Conservation (phyloP, 2,797 vertebrate genomes). For the Galago senegalensis region DNA sequence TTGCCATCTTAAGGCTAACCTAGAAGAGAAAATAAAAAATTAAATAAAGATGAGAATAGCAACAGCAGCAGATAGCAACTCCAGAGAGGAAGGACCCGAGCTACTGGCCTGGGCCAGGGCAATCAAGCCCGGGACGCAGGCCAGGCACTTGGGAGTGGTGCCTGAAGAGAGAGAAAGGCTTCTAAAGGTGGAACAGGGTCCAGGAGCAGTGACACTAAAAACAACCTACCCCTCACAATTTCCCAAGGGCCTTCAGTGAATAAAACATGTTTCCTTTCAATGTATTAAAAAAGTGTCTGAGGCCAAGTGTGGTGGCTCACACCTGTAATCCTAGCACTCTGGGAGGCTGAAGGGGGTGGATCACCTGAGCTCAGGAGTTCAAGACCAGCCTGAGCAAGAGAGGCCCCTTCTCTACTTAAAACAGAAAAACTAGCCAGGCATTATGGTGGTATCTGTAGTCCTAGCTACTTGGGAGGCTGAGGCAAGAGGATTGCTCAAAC, state of each 20-base stretch:
- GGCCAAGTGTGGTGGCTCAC: no score
- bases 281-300: neutral
- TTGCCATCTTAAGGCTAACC: neutral
- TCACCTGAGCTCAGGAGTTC: no score
- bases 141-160: accelerated
- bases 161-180: neutral
- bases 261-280: neutral
- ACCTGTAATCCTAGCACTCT: no score
- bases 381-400: no score
- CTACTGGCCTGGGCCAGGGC: accelerated
- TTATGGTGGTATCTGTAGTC: no score
- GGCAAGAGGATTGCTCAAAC: no score
- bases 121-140: neutral
- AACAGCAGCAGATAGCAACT: neutral
- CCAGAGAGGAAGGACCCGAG: neutral
- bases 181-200: neutral
- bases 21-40: neutral
- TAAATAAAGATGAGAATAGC: neutral
- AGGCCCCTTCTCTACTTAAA: no score
- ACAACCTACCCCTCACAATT: neutral
- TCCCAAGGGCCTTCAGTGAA: neutral
- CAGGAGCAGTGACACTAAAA: neutral
- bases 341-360: no score
- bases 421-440: no score
- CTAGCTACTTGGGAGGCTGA: no score